phyloP scores from a whole-genome alignment of 2,113 vertebrate genomes.

The Semicossyphus pulcher region DNA sequence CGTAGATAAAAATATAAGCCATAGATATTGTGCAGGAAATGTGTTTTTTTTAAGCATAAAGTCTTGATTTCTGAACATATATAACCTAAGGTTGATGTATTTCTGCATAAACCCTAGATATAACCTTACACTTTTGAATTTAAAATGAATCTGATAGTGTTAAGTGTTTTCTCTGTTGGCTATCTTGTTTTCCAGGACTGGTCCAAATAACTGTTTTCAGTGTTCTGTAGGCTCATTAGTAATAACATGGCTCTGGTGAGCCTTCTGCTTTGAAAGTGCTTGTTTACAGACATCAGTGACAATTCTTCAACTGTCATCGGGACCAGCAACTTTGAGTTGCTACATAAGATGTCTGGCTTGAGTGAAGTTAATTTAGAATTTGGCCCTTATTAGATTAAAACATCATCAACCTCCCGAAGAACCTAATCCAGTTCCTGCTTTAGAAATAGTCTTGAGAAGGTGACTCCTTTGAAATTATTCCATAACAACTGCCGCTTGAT shows the following conservation, averaged over 20 bases:
- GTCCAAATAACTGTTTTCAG: not conserved
- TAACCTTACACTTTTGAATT: not conserved
- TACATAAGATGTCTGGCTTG: not conserved
- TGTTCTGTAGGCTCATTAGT: slow-evolving; percentile 3
- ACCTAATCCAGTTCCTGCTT: not conserved
- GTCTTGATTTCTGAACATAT: not conserved
- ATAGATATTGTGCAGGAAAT: not conserved
- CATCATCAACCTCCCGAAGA: not conserved
- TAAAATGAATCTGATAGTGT: not conserved
- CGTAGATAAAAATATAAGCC: not conserved
- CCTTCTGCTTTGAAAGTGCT: not conserved
- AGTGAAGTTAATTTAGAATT: not conserved
- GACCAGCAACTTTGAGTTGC: slow-evolving; percentile 24
- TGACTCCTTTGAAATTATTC: not conserved
- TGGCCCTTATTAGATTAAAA: slow-evolving; percentile 2
- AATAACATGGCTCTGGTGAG: not conserved
- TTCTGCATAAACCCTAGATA: not conserved
- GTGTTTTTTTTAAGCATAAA: not conserved
- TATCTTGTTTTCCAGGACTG: not conserved
- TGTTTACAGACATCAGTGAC: slow-evolving; percentile 5
- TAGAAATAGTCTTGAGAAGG: not conserved
- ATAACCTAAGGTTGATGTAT: not conserved
- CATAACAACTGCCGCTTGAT: not conserved
- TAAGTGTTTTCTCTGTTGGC: not conserved
- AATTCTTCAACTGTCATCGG: slow-evolving; percentile 4